Evolutionary conservation across 2,113 vertebrate genomes (phyloP).

Genomic region (Peromyscus californicus): DNA sequence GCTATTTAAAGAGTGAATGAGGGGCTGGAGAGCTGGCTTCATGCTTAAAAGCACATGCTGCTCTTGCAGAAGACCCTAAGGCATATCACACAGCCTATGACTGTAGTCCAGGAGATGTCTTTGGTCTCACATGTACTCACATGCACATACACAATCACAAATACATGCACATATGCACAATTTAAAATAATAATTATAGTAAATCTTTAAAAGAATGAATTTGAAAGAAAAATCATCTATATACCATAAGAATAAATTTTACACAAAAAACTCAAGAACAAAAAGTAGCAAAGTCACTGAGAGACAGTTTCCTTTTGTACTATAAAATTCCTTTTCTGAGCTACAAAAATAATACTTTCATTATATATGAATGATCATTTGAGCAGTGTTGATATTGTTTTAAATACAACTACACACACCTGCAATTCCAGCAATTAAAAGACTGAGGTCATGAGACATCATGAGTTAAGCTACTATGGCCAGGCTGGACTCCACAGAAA

Average conservation of each 20-base stretch:
- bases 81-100: not conserved
- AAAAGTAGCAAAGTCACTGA: not conserved
- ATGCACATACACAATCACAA: not conserved
- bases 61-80: not conserved
- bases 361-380: not conserved
- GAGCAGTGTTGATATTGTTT: not conserved
- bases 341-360: not conserved
- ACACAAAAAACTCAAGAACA: not conserved
- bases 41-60: not conserved
- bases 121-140: not conserved
- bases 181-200: not conserved
- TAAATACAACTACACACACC: not conserved
- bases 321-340: not conserved
- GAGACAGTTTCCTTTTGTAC: not conserved
- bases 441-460: not conserved
- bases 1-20: not conserved
- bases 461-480: not conserved
- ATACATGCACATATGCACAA: not conserved
- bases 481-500: not conserved
- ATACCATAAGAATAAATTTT: not conserved
- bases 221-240: not conserved
- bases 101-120: not conserved
- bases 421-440: not conserved
- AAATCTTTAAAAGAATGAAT: not conserved
- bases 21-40: not conserved